These are phyloP conservation scores for Tachycineta bicolor DNA, from an alignment of 2,113 vertebrate species.

Conservation along the genomic window DNA sequence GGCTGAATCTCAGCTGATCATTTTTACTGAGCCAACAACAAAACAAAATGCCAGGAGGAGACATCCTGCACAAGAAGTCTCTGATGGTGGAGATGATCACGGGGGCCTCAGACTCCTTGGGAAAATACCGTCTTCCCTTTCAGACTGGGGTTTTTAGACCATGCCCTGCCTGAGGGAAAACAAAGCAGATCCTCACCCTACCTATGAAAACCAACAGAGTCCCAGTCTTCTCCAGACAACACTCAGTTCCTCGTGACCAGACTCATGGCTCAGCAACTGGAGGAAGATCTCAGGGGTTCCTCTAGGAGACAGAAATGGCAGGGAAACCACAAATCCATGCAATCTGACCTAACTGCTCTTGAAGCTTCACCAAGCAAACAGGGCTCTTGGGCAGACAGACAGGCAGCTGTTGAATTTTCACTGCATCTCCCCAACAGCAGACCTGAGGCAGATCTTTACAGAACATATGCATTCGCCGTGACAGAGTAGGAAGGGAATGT, in stretches of 20 bases:
- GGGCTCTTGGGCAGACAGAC: background rate
- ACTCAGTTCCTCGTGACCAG: background rate
- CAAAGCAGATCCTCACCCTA: background rate
- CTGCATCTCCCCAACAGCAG: background rate
- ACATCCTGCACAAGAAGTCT: background rate
- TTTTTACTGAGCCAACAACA: background rate
- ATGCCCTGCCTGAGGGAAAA: conserved; percentile 2
- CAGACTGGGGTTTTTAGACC: background rate
- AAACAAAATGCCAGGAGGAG: background rate
- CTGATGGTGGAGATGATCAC: background rate
- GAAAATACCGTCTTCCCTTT: background rate
- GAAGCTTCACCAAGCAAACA: background rate
- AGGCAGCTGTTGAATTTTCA: background rate
- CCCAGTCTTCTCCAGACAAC: fast-evolving
- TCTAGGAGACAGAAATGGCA: background rate
- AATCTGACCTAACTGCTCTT: background rate
- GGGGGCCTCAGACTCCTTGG: background rate
- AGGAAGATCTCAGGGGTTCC: background rate
- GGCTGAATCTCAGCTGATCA: background rate
- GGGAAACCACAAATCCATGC: background rate
- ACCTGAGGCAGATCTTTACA: background rate
- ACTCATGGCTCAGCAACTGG: background rate
- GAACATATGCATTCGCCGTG: background rate
- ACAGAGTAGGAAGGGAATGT: background rate
- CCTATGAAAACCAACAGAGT: background rate